Conservation (phyloP, 2,888 invertebrate species). For the Bugula neritina region DNA sequence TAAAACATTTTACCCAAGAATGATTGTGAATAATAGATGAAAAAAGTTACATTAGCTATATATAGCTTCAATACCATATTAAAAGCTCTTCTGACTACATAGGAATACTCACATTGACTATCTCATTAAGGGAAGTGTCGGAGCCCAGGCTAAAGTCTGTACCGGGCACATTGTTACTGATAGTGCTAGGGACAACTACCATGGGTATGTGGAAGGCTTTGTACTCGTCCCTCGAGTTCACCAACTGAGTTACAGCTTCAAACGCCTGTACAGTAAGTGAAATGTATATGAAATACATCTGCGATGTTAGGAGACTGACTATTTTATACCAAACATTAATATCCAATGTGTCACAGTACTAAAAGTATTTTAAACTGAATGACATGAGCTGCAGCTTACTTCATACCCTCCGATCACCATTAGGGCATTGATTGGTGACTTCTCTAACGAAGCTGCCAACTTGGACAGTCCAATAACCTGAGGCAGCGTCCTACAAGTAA, state of each 20-base stretch:
- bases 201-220: constrained; percentile 88
- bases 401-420: constrained; percentile 83
- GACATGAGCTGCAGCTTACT: no score
- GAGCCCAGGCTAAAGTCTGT: constrained; percentile 94
- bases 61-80: no score
- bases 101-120: constrained; percentile 67
- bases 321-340: no score
- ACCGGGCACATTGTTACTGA: constrained; percentile 98
- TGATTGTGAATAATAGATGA: no score
- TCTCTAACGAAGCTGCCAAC: constrained; percentile 79
- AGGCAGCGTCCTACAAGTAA: constrained; percentile 66
- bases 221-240: constrained; percentile 67
- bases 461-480: constrained; percentile 58
- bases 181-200: constrained; percentile 90
- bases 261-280: constrained; percentile 64
- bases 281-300: no score
- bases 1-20: no score
- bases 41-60: no score
- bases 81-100: no score
- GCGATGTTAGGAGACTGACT: no score
- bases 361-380: no score
- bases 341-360: no score
- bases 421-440: constrained; percentile 68
- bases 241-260: constrained; percentile 72
- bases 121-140: constrained; percentile 97